Evolutionary conservation across 2,797 vertebrate genomes (phyloP).

Genomic region (Hemibagrus guttatus): DNA sequence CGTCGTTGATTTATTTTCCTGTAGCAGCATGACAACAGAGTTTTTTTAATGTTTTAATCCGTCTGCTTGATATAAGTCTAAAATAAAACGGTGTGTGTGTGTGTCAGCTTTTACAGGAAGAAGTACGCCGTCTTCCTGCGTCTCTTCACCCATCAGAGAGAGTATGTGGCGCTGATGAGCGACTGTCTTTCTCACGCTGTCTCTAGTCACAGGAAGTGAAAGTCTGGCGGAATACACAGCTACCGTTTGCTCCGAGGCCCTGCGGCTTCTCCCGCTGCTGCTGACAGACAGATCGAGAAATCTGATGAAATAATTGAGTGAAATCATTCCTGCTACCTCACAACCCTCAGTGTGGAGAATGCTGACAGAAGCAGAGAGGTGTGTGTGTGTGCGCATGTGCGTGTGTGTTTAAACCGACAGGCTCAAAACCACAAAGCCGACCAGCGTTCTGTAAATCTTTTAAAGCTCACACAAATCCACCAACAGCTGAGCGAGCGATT

Average conservation of each 20-base stretch:
- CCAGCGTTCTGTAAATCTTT: neutral
- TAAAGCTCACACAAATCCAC: neutral
- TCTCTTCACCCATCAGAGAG: constrained; percentile 87
- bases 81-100: neutral
- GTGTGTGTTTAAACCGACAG: neutral
- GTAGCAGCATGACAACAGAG: neutral
- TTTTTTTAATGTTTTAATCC: neutral
- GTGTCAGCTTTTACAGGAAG: constrained; percentile 87
- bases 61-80: neutral
- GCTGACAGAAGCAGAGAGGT: constrained; percentile 3
- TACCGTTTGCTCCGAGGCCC: neutral
- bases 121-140: constrained; percentile 89
- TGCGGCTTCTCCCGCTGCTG: neutral
- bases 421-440: constrained; percentile 4
- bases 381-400: neutral
- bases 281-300: neutral
- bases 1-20: neutral
- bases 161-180: constrained; percentile 87
- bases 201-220: constrained; percentile 7
- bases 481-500: neutral
- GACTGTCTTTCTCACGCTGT: constrained; percentile 9
- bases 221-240: neutral
- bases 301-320: neutral
- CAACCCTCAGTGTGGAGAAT: neutral
- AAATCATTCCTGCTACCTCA: neutral